Evolutionary conservation across 2,113 vertebrate species (phyloP).

Genomic region (Sclerurus mexicanus): DNA sequence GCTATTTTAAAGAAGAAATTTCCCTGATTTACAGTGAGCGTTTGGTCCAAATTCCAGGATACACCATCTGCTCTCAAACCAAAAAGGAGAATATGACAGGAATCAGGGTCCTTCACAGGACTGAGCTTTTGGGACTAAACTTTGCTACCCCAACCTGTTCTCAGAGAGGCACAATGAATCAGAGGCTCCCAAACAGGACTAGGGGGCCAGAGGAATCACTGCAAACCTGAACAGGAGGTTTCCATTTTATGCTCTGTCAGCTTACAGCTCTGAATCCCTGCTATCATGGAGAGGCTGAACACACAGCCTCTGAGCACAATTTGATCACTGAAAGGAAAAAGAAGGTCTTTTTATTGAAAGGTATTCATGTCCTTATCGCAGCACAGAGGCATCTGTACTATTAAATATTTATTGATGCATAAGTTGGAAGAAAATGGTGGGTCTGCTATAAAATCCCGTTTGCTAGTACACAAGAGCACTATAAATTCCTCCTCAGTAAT

Average conservation of each 20-base stretch:
- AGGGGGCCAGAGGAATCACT: neutral
- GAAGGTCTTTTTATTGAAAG: neutral
- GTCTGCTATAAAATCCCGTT: neutral
- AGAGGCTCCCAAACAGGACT: neutral
- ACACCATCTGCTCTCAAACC: neutral
- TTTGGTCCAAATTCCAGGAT: neutral
- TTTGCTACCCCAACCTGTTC: neutral
- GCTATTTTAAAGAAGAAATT: neutral
- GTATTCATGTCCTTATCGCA: neutral
- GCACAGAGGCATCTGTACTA: neutral
- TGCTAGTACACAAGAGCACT: neutral
- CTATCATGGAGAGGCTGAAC: neutral
- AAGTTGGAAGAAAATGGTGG: neutral
- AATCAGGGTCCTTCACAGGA: neutral
- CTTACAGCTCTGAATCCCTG: neutral
- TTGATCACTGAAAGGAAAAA: neutral
- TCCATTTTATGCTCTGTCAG: constrained; percentile 21
- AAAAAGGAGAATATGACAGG: neutral
- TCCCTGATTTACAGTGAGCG: neutral
- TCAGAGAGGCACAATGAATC: neutral
- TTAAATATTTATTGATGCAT: neutral
- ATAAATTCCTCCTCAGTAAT: neutral
- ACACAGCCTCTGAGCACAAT: neutral
- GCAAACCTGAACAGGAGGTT: neutral
- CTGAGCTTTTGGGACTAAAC: neutral